These are phyloP conservation scores for Hirtodrosophila alboralis DNA, from an alignment of 2,888 invertebrate species.

Conservation along the genomic window DNA sequence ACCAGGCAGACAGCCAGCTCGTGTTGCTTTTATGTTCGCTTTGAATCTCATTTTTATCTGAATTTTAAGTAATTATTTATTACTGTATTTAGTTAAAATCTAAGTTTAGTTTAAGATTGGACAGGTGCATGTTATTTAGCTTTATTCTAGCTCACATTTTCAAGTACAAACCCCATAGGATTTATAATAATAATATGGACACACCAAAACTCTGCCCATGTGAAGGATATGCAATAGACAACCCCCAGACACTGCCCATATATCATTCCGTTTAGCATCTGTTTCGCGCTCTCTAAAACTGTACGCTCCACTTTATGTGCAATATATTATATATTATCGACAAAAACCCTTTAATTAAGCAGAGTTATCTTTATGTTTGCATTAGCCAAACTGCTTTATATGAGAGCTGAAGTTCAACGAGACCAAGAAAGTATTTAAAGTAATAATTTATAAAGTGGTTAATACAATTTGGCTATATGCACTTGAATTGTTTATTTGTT, in stretches of 20 bases:
- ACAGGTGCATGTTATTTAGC: slow-evolving; percentile 40
- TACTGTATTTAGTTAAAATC: slow-evolving; percentile 49
- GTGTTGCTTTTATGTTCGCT: slow-evolving; percentile 8
- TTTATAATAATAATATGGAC: slow-evolving; percentile 20
- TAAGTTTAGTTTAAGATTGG: slow-evolving; percentile 21
- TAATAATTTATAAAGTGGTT: neutral
- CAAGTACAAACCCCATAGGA: slow-evolving; percentile 50
- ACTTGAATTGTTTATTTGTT: slow-evolving; percentile 5
- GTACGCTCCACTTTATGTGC: slow-evolving; percentile 31
- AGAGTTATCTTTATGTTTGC: neutral
- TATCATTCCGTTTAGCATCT: slow-evolving; percentile 41
- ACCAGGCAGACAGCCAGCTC: neutral
- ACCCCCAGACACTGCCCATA: slow-evolving; percentile 35
- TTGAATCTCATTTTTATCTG: slow-evolving; percentile 44
- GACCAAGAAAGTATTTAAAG: no score
- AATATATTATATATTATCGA: slow-evolving; percentile 33
- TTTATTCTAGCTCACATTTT: slow-evolving; percentile 45
- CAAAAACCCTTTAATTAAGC: slow-evolving; percentile 2
- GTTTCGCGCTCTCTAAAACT: neutral
- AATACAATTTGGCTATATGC: neutral
- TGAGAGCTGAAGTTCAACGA: neutral
- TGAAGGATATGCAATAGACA: slow-evolving; percentile 13
- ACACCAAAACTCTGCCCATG: slow-evolving; percentile 17
- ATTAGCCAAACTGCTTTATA: slow-evolving; percentile 1
- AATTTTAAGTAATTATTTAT: slow-evolving; percentile 43